A percentile compares a stretch with the other conserved stretches of the same genome.
phyloP scores from a whole-genome alignment of 2,113 vertebrate genomes.

The Xenopus borealis region DNA sequence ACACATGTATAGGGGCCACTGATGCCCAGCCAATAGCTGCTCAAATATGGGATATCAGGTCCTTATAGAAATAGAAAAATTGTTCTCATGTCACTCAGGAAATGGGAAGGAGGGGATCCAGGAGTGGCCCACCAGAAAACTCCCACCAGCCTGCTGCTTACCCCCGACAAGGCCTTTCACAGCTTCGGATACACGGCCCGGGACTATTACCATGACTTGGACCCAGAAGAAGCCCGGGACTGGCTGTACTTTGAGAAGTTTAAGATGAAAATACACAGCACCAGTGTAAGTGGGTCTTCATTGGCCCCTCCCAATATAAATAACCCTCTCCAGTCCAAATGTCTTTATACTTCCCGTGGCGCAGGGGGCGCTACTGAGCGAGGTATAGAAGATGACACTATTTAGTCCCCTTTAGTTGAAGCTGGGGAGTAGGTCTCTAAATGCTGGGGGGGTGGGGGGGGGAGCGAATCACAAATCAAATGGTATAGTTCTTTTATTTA shows the following conservation, averaged over 20 bases:
- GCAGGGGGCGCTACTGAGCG: background rate
- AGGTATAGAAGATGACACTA: too few species aligned
- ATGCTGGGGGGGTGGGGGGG: too few species aligned
- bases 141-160: conserved; percentile 89
- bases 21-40: too few species aligned
- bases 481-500: too few species aligned
- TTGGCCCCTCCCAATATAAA: background rate
- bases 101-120: conserved; percentile 94
- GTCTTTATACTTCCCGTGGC: too few species aligned
- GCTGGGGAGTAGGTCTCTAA: too few species aligned
- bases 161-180: conserved; percentile 86
- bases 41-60: too few species aligned
- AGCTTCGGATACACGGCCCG: conserved; percentile 92
- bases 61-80: too few species aligned
- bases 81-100: conserved; percentile 61
- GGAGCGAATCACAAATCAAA: too few species aligned
- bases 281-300: conserved; percentile 67
- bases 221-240: conserved; percentile 86
- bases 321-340: too few species aligned
- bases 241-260: conserved; percentile 98
- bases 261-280: conserved; percentile 97
- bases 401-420: too few species aligned
- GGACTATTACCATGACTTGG: conserved; percentile 91
- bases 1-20: too few species aligned
- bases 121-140: conserved; percentile 97